Base-by-base conservation (phyloP, 2,888 invertebrate species). In the Hydraecia micacea region DNA sequence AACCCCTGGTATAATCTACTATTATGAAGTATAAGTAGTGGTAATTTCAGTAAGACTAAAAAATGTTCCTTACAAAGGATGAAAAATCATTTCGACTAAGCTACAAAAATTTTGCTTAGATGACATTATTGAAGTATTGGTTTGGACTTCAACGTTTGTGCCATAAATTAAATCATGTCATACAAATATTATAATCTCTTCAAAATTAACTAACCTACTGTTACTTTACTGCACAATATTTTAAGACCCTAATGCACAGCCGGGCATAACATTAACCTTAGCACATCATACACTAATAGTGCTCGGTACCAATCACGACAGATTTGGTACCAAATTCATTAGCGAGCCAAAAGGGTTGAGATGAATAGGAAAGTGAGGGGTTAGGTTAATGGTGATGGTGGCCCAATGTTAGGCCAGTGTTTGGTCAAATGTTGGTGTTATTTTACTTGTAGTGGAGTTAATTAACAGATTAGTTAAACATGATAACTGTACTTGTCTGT, bases 271-370 rank as follows among this genome's bases (percentile, higher is more conserved):
- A 81, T 85, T 77, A 83, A 78, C 79, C 69, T 76, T 72, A 73
- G 78, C 73, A 72, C 81, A 84, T 88, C 86, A 87, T 88, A 90
- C 88, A 88, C 87, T 90, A 89, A 87, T 86, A 83, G 87, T 80
- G 77, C 78, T 70, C 84, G 70, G 83, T 66, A 73, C 83, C 85
- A 80, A 78, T 81, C 79, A 80, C 85, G 79, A 73, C 80, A 81
- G 85, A 90, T 90, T 87, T 87, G 80, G 85, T 80, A 82, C 85
- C 83, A 88, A 88, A 87, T 87, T 89, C 89, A 90, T 91, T 90
- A 91, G 75, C 69, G 83, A 83, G 28, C 63, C 70, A 52, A 88
- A 87, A 87, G 90, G 90, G 89, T 81, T 84, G 71, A 66, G 77
- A 68, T 82, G 81, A 78, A 83, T 83, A 70, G 77, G 76, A 75